These are phyloP conservation scores for Diploptera punctata DNA, from an alignment of 2,888 invertebrate species.

Conservation along the genomic window DNA sequence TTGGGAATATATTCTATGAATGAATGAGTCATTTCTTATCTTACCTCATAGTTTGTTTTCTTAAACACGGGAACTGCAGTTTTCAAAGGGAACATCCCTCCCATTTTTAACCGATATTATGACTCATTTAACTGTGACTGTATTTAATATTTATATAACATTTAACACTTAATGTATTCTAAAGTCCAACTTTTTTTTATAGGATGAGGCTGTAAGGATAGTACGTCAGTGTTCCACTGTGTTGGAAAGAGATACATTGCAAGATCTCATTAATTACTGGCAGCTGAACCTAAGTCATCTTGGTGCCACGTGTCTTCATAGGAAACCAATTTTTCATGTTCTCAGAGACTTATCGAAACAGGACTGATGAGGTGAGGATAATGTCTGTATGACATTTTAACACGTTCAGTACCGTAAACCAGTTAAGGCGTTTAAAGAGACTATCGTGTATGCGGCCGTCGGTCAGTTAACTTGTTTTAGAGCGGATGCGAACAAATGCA, in stretches of 20 bases:
- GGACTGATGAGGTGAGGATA: not conserved
- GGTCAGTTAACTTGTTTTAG: too few species aligned
- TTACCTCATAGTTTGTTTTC: too few species aligned
- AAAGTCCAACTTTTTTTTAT: not conserved
- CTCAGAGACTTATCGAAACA: not conserved
- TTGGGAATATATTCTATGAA: not conserved
- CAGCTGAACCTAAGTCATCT: constrained; percentile 17
- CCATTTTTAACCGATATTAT: too few species aligned
- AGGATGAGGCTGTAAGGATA: constrained; percentile 41
- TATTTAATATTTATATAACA: not conserved
- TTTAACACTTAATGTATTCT: not conserved
- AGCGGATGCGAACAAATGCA: too few species aligned
- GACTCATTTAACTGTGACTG: not conserved
- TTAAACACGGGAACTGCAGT: too few species aligned
- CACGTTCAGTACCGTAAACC: too few species aligned
- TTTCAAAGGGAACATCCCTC: too few species aligned
- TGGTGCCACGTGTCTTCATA: constrained; percentile 34
- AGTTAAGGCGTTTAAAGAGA: too few species aligned
- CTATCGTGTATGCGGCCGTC: too few species aligned
- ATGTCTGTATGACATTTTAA: too few species aligned
- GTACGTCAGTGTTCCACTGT: constrained; percentile 35
- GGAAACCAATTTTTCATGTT: constrained; percentile 29
- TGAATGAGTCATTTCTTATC: too few species aligned
- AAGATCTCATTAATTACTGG: constrained; percentile 36
- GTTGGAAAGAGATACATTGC: constrained; percentile 31